Evolutionary conservation across 2,113 vertebrate genomes (phyloP).

Genomic region (Myodes glareolus): DNA sequence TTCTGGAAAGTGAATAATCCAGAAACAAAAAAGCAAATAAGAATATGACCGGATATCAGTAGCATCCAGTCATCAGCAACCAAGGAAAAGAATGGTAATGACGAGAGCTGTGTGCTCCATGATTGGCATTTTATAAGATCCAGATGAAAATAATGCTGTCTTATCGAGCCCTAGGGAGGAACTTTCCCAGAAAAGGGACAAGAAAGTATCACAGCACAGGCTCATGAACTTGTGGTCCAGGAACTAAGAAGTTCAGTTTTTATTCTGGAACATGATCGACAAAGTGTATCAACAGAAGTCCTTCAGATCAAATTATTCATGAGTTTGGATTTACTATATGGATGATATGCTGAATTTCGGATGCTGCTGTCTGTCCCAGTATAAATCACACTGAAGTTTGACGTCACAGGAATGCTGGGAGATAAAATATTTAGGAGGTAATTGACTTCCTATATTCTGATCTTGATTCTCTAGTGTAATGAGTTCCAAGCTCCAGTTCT

Average conservation of each 20-base stretch:
- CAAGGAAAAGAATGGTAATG: neutral
- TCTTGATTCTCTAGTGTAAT: neutral
- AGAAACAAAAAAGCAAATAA: neutral
- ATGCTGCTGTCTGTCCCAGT: neutral
- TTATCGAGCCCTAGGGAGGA: neutral
- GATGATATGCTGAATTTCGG: neutral
- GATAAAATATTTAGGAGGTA: neutral
- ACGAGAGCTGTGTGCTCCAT: neutral
- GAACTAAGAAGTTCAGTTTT: neutral
- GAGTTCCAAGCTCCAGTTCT: neutral
- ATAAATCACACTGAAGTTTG: neutral
- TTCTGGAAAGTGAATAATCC: neutral
- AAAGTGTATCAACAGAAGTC: neutral
- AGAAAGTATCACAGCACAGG: neutral
- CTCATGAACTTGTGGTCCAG: neutral
- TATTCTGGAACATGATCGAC: neutral
- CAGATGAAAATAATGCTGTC: neutral
- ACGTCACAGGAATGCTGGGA: neutral
- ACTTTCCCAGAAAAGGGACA: neutral
- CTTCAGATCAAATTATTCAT: neutral
- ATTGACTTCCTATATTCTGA: neutral
- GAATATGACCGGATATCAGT: neutral
- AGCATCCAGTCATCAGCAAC: neutral
- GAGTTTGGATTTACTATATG: neutral
- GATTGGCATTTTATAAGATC: neutral